These are phyloP conservation scores for Criorhina ranunculi DNA, from an alignment of 2,888 invertebrate genomes.

Conservation along the genomic window DNA sequence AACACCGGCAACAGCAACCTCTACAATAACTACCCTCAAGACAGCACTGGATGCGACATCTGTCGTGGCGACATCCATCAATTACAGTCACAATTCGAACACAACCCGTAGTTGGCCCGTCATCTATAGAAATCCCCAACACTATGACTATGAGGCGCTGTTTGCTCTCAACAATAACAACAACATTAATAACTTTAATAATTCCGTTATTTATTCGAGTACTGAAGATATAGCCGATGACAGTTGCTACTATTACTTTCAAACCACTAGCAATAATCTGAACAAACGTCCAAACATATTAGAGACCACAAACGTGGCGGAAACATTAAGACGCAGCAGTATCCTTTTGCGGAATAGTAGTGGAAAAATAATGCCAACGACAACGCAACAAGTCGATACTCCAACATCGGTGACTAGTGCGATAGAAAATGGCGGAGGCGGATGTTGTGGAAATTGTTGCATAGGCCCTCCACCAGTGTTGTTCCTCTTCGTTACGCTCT, in stretches of 20 bases:
- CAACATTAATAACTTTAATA: constrained; percentile 78
- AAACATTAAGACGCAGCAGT: constrained; percentile 81
- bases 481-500: constrained; percentile 85
- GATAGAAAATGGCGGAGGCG: constrained; percentile 80
- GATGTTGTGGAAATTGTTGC: constrained; percentile 82
- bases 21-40: constrained; percentile 50
- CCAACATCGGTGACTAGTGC: constrained; percentile 82
- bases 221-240: constrained; percentile 67
- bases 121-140: constrained; percentile 84
- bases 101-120: constrained; percentile 85
- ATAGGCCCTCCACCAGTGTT: constrained; percentile 83
- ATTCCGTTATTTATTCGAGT: constrained; percentile 70
- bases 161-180: constrained; percentile 79
- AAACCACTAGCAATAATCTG: constrained; percentile 60
- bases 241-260: constrained; percentile 29
- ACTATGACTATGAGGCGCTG: constrained; percentile 84
- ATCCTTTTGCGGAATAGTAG: constrained; percentile 82
- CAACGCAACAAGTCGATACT: constrained; percentile 78
- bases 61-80: constrained; percentile 77
- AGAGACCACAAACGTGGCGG: constrained; percentile 63
- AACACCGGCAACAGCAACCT: constrained; percentile 70
- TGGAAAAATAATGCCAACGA: constrained; percentile 82
- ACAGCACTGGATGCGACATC: constrained; percentile 46
- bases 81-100: constrained; percentile 83
- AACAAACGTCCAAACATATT: constrained; percentile 71